A percentile compares a stretch with the other conserved stretches of the same genome.
These are phyloP conservation scores for Botrylloides violaceus DNA, from an alignment of 23 tunicate species.

Conservation along the genomic window DNA sequence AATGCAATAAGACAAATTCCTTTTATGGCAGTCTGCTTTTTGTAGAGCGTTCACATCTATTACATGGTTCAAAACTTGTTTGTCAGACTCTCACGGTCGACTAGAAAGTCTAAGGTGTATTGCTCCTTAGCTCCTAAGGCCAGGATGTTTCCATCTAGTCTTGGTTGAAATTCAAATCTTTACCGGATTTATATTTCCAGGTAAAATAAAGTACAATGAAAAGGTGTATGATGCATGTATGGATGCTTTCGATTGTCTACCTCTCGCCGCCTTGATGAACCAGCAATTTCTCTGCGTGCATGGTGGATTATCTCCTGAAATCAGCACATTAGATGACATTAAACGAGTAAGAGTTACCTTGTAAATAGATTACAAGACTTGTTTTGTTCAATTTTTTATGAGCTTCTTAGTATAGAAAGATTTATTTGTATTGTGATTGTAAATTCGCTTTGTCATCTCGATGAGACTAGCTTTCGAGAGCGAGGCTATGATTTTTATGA, in stretches of 20 bases:
- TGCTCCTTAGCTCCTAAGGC: background rate
- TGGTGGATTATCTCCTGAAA: slow-evolving; percentile 97
- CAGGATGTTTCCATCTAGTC: background rate
- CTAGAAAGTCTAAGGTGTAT: background rate
- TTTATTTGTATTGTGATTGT: no score
- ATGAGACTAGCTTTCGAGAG: no score
- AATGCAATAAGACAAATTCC: no score
- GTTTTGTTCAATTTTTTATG: no score
- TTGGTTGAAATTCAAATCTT: background rate
- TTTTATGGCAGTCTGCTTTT: no score
- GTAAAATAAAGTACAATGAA: slow-evolving; percentile 92
- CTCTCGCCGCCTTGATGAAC: slow-evolving; percentile 97
- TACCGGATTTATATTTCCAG: slow-evolving; percentile 31
- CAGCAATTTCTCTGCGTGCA: slow-evolving; percentile 97
- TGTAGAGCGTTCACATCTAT: no score
- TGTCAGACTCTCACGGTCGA: no score
- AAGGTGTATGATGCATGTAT: slow-evolving; percentile 97
- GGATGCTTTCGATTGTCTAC: slow-evolving; percentile 95
- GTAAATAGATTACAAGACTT: no score
- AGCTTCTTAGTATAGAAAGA: no score
- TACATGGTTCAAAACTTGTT: no score
- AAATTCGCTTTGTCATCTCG: no score
- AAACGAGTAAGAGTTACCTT: slow-evolving; percentile 75
- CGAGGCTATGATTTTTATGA: no score
- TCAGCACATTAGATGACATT: slow-evolving; percentile 68